Base-by-base conservation (phyloP, 1,140 invertebrate genomes). In the Lepeophtheirus salmonis region DNA sequence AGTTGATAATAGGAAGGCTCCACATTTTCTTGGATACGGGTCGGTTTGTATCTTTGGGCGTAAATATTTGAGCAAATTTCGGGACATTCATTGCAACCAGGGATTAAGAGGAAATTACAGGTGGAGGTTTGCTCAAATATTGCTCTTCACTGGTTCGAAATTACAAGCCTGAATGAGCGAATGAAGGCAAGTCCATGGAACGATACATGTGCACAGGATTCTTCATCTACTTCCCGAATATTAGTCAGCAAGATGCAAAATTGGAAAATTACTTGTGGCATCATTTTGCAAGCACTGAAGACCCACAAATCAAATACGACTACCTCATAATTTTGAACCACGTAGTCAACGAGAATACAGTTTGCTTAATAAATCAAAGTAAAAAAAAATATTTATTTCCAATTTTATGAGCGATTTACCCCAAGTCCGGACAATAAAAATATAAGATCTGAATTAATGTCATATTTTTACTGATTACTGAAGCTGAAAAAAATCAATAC, bases 201-300 rank as follows among this genome's bases (percentile, higher is more conserved):
- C 81, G 89, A 25, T 97, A 98, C 76, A 99, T 99, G 96, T 99
- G 95, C 79, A 97, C 95, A 56, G 79, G 96, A 63, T 99, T 98
- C 79, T 99, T 98, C 77, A 99, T 99, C 70, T 96, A 99, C 74
- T 99, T 90, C 50, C 82, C 84, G 4, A 89, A 90, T 67, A 84
- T 87, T 61, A 86, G 83, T 61, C 77, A 79, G 48, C 70, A 90
- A 30, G 77, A 87, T 70, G 87, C 89, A 52, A 91, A 91, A 68
- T 68, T 89, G 23, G 86, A 90, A 71, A 84, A 83, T 61, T 99
- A 97, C 74, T 75, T 99, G 67, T 83, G 86, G 76, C 97, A 97
- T 72, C 95, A 99, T 72, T 97, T 98, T 76, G 87, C 86, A 64
- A 89, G 84, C 10, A 80, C 85, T 64, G 85, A 87, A 69, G 30